These are phyloP conservation scores for Asobara japonica DNA, from an alignment of 1,140 invertebrate genomes.

Conservation along the genomic window DNA sequence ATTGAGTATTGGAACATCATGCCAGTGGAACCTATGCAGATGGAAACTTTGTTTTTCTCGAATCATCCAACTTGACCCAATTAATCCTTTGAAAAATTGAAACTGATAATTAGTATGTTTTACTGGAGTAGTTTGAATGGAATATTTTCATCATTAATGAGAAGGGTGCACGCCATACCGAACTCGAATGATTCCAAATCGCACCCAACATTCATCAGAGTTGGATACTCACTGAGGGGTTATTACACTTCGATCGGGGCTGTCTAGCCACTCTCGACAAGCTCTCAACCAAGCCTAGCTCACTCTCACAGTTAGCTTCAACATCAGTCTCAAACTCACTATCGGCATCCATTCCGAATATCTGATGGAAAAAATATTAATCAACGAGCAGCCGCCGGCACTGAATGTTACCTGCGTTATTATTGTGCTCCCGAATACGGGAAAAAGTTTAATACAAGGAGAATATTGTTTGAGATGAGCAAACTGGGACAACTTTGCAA, in stretches of 20 bases:
- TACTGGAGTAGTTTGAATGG: not conserved
- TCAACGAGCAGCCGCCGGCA: conserved; percentile 12
- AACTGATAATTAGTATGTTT: too few relatives aligned
- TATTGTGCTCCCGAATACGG: not conserved
- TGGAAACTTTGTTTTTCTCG: too few relatives aligned
- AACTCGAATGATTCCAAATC: not conserved
- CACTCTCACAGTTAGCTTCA: not conserved
- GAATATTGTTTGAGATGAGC: not conserved
- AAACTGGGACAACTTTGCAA: too few relatives aligned
- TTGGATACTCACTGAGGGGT: not conserved
- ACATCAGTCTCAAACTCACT: not conserved
- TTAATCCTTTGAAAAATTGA: too few relatives aligned
- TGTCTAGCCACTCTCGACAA: not conserved
- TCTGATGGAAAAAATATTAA: conserved; percentile 17
- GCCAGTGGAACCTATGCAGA: too few relatives aligned
- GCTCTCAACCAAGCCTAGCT: not conserved
- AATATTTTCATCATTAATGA: not conserved
- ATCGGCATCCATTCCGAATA: not conserved
- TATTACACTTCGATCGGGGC: conserved; percentile 6
- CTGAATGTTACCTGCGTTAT: not conserved
- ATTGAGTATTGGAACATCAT: too few relatives aligned
- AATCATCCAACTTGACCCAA: too few relatives aligned
- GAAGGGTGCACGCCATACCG: not conserved
- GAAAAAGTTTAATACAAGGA: not conserved
- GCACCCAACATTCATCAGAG: conserved; percentile 7